These are phyloP conservation scores for Drosophila diplacantha DNA, from an alignment of 2,888 invertebrate species.

Conservation along the genomic window DNA sequence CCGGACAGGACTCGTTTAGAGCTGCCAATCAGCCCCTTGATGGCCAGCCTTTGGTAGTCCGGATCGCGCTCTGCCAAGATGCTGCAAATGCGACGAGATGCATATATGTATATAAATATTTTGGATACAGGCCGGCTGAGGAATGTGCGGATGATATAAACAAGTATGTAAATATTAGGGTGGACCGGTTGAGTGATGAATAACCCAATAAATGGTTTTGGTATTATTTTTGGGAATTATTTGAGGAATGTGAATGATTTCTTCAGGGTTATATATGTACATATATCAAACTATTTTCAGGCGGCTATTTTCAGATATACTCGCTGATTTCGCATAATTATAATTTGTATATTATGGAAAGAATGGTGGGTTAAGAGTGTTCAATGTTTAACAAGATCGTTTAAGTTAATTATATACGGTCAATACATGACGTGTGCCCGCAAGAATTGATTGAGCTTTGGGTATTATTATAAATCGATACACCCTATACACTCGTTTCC, in stretches of 20 bases:
- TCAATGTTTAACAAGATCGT: not conserved
- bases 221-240: not conserved
- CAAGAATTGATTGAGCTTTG: not conserved
- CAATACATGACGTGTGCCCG: not conserved
- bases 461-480: conserved; percentile 7
- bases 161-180: not conserved
- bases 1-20: conserved; percentile 86
- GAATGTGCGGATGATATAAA: conserved; percentile 20
- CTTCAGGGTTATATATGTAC: not conserved
- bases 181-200: not conserved
- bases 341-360: not conserved
- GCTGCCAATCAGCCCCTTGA: conserved; percentile 84
- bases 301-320: not conserved
- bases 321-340: not conserved
- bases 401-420: not conserved
- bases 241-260: not conserved
- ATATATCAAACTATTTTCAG: not conserved
- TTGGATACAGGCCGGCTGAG: conserved; percentile 15
- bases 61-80: conserved; percentile 85
- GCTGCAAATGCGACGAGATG: conserved; percentile 56
- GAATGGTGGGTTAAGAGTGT: too few relatives aligned
- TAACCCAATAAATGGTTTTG: not conserved
- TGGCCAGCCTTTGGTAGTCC: conserved; percentile 86
- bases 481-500: conserved; percentile 17
- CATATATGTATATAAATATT: conserved; percentile 23